These are phyloP conservation scores for Lycophotia porphyrea DNA, from an alignment of 2,888 invertebrate genomes.

Conservation along the genomic window DNA sequence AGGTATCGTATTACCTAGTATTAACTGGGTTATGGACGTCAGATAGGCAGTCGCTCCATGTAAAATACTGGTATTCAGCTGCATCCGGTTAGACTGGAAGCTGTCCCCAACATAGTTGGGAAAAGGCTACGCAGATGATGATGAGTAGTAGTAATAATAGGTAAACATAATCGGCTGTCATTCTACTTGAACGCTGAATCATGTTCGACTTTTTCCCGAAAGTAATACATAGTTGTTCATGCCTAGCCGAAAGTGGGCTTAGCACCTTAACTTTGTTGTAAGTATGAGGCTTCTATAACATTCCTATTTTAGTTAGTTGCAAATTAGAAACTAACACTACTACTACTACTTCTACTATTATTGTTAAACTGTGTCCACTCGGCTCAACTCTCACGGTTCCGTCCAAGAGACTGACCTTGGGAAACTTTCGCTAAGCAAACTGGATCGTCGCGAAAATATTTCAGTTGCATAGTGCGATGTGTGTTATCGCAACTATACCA, in stretches of 20 bases:
- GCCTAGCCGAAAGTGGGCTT: background rate
- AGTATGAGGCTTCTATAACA: background rate
- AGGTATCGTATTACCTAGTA: too few relatives aligned
- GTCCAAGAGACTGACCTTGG: slow-evolving; percentile 10
- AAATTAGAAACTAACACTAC: too few relatives aligned
- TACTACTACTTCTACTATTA: too few relatives aligned
- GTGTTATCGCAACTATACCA: slow-evolving; percentile 3
- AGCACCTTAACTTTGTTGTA: background rate
- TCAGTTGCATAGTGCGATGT: slow-evolving; percentile 12
- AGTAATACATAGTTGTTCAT: background rate
- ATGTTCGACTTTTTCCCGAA: background rate
- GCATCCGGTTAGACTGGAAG: too few relatives aligned
- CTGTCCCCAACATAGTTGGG: too few relatives aligned
- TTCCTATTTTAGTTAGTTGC: background rate
- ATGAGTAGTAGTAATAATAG: too few relatives aligned
- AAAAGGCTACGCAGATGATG: too few relatives aligned
- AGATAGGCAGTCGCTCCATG: too few relatives aligned
- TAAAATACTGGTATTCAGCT: too few relatives aligned
- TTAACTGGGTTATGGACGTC: too few relatives aligned
- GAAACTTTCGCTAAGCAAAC: slow-evolving; percentile 9
- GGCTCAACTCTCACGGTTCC: background rate
- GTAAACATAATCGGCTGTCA: background rate
- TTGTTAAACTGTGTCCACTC: background rate
- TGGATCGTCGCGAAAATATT: slow-evolving; percentile 14
- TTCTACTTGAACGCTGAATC: background rate